phyloP scores from a whole-genome alignment of 1,140 invertebrate species.

The Dufourea novaeangliae region DNA sequence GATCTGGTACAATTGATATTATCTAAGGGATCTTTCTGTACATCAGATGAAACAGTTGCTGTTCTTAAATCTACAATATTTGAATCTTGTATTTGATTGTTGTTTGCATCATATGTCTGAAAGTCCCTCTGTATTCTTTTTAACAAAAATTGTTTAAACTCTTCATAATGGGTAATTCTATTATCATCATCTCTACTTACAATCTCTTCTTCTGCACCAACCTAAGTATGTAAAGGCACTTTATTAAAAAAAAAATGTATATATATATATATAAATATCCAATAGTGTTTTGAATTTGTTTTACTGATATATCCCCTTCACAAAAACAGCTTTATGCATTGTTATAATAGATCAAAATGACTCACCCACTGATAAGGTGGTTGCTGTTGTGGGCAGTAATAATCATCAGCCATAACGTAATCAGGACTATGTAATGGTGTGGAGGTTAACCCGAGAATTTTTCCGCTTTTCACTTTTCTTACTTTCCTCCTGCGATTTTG shows the following conservation, averaged over 20 bases:
- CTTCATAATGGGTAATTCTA: constrained; percentile 68
- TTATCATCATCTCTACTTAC: constrained; percentile 66
- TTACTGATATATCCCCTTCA: not conserved
- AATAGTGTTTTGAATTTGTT: not conserved
- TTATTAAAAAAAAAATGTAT: not conserved
- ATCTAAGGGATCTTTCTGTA: constrained; percentile 44
- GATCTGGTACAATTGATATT: constrained; percentile 24
- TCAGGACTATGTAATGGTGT: constrained; percentile 70
- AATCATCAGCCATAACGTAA: constrained; percentile 66
- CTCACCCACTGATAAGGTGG: constrained; percentile 74
- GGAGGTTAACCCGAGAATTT: constrained; percentile 61
- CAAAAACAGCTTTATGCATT: not conserved
- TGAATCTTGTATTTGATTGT: constrained; percentile 59
- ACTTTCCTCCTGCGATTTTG: constrained; percentile 71
- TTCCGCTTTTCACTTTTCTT: constrained; percentile 63
- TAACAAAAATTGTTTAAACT: constrained; percentile 70
- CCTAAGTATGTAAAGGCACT: constrained; percentile 49
- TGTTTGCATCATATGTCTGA: constrained; percentile 64
- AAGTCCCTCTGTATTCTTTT: constrained; percentile 68
- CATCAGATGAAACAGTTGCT: constrained; percentile 36
- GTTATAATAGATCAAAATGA: not conserved
- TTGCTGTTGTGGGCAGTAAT: constrained; percentile 64
- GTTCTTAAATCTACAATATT: constrained; percentile 68
- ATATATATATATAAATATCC: not conserved
- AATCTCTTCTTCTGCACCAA: constrained; percentile 74